Base-by-base conservation (phyloP, 2,888 invertebrate genomes). In the Dermolepida albohirtum region DNA sequence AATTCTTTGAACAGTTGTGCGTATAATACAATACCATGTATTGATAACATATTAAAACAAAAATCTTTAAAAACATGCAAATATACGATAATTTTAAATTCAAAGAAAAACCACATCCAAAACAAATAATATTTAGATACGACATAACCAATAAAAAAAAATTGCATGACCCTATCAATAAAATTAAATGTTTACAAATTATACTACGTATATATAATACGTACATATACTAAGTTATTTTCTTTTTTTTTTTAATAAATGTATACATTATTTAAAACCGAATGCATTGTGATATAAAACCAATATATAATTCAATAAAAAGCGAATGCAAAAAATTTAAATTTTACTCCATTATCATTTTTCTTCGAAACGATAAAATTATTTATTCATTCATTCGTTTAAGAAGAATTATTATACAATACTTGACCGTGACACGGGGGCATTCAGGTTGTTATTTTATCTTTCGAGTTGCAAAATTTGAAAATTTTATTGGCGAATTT, bases 401-500 rank as follows among this genome's bases (percentile, higher is more conserved):
- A 40, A 12, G 40, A 16, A 10, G 34, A 34, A 34, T 34, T 34
- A 39, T 54, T 16, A 40, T 54, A 16, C 39, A 40, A 54, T 54
- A n/a, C 17, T 16, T 54, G 54, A 34, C 54, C 54, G 39, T 54
- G 54, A 54, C 54, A 54, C 11, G 14, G 10, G 54, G 54, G 40
- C 54, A 40, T 14, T 40, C 17, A 39, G 54, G n/a, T 1, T 39
- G 34, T 16, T 16, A 2, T 5, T 39, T 29, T 22, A 22, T 22
- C 22, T 2, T 22, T 22, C 22, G 22, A 34, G 22, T 51, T 54
- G 54, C 54, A 54, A 40, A 27, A 16, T 40, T 54, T 40, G 34
- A 39, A 14, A 54, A 54, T 54, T 5, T 51, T 29, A 29, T 29
- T 51, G 27, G 12, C 27, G 12, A 44, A n/a, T 22, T 22, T 4